Evolutionary conservation across 2,888 invertebrate species (phyloP), one percentile per base, ranked within the genome.

Genomic region (Anaspis maculata): DNA sequence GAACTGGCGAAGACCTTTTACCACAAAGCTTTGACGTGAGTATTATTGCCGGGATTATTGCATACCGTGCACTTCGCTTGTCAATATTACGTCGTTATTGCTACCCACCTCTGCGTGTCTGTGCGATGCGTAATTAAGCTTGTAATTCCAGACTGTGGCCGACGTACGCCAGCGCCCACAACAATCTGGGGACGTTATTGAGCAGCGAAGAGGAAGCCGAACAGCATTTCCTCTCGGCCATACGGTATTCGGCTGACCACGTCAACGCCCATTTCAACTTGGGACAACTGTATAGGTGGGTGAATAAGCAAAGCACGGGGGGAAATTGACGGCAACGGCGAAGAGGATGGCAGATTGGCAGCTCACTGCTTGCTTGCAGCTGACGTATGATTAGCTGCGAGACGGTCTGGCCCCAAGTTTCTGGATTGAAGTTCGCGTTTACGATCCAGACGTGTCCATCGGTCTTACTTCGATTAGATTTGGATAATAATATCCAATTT

Each of bases 61-160:
- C 10, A 10, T 25, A 7, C n/a, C 14, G 9, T 37, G 25, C 15
- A 14, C 10, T 13, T 13, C 14, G 10, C 16, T 32, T 12, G 36
- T 30, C 39, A 28, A 15, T 38, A 36, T 45, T 34, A 19, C n/a
- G n/a, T n/a, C n/a, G n/a, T n/a, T n/a, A n/a, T n/a, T n/a, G n/a
- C n/a, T n/a, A n/a, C n/a, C n/a, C n/a, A n/a, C n/a, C n/a, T n/a
- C n/a, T n/a, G n/a, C n/a, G n/a, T n/a, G n/a, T n/a, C n/a, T n/a
- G n/a, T n/a, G n/a, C n/a, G n/a, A n/a, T n/a, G n/a, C n/a, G n/a
- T n/a, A n/a, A n/a, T n/a, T n/a, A n/a, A n/a, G n/a, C n/a, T n/a
- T n/a, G n/a, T n/a, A n/a, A n/a, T n/a, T n/a, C n/a, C 70, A 89
- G 89, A 56, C 62, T 89, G 26, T 88, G 87, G 83, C 86, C 87